phyloP scores from a whole-genome alignment of 2,888 invertebrate species.

The Sycophila texana region DNA sequence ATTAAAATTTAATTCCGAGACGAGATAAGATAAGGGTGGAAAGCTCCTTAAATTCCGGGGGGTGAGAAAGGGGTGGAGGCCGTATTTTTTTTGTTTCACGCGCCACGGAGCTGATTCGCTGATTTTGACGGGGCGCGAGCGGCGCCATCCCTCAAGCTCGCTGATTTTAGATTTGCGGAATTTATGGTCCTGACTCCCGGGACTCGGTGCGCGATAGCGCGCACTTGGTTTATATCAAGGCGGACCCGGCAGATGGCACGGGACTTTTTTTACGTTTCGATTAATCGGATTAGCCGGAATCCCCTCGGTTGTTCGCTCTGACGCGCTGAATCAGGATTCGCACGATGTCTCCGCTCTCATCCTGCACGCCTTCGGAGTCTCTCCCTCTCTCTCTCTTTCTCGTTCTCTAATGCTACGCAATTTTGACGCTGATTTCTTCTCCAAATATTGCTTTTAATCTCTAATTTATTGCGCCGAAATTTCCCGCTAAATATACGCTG shows the following conservation, averaged over 20 bases:
- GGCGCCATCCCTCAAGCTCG: conserved; percentile 64
- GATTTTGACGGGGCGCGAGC: conserved; percentile 64
- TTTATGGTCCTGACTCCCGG: conserved; percentile 64
- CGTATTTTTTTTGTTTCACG: conserved; percentile 57
- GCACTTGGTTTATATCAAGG: conserved; percentile 38
- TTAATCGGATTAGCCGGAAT: conserved; percentile 69
- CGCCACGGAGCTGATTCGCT: conserved; percentile 64
- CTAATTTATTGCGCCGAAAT: not conserved
- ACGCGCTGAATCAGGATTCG: conserved; percentile 45
- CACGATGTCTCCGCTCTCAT: conserved; percentile 19
- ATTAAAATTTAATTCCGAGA: conserved; percentile 24
- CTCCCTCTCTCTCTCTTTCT: too few relatives aligned
- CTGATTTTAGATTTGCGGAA: conserved; percentile 74
- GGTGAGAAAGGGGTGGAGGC: conserved; percentile 39
- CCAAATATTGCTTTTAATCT: not conserved
- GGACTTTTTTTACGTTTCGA: conserved; percentile 64
- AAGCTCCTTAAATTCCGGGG: conserved; percentile 29
- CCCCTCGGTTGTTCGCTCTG: conserved; percentile 39
- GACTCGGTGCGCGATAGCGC: conserved; percentile 3
- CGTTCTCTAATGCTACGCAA: not conserved
- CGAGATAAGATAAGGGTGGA: conserved; percentile 22
- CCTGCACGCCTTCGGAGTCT: conserved; percentile 24
- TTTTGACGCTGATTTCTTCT: not conserved
- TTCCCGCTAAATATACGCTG: too few relatives aligned
- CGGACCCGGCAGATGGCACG: conserved; percentile 66